phyloP scores from a whole-genome alignment of 1,140 invertebrate genomes.

The Zaprionus ghesquierei region DNA sequence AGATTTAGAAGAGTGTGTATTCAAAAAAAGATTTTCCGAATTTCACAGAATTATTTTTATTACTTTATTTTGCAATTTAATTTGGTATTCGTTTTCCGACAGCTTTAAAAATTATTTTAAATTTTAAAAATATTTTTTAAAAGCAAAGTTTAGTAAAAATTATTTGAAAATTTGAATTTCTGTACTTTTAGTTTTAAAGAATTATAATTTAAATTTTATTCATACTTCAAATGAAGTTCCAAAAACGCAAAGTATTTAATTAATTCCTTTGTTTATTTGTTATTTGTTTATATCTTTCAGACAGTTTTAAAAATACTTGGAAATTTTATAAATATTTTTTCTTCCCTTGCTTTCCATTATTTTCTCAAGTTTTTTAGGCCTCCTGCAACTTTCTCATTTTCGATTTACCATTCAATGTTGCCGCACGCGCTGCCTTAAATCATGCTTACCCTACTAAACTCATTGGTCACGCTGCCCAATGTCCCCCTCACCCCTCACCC shows the following conservation, averaged over 20 bases:
- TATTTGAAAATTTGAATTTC: no score
- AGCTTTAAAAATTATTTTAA: neutral
- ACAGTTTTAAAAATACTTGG: neutral
- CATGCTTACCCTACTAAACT: constrained; percentile 39
- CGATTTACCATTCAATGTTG: constrained; percentile 8
- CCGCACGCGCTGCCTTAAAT: constrained; percentile 15
- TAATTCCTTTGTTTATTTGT: neutral
- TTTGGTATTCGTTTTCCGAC: neutral
- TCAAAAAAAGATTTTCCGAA: neutral
- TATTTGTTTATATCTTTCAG: neutral
- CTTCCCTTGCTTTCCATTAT: neutral
- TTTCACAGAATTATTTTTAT: neutral
- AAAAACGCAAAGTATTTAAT: no score
- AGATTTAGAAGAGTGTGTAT: no score
- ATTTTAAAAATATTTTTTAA: neutral
- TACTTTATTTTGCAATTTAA: neutral
- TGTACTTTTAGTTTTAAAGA: no score
- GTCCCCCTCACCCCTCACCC: neutral
- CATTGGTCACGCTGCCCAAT: constrained; percentile 34
- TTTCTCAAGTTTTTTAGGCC: neutral
- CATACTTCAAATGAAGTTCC: no score
- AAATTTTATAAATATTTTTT: neutral
- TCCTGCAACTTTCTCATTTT: neutral
- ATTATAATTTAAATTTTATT: no score
- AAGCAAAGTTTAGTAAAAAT: no score